A percentile compares a stretch with the other conserved stretches of the same genome.
Conservation (phyloP, 2,113 vertebrate species). For the Eira barbara region DNA sequence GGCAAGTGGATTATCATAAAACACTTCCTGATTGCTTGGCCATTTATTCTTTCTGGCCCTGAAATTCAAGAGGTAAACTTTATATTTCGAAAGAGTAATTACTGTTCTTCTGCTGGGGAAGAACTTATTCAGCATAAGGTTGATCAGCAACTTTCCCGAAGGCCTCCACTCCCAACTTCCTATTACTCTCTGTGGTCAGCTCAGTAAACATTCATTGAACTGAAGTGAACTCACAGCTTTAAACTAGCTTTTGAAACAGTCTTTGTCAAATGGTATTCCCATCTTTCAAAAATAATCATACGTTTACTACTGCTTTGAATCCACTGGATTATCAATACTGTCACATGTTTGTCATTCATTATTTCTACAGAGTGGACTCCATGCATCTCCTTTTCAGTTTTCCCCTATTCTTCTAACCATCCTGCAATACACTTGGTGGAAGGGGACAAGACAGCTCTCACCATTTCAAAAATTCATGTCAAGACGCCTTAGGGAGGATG, state of each 20-base stretch:
- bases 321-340: background rate
- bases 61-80: constrained; percentile 34
- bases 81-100: background rate
- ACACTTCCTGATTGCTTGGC: background rate
- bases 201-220: background rate
- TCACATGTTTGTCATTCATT: background rate
- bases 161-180: background rate
- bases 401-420: background rate
- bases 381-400: background rate
- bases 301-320: background rate
- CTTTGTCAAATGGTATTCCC: background rate
- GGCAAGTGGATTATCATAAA: background rate
- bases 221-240: background rate
- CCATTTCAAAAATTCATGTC: background rate
- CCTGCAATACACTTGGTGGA: background rate
- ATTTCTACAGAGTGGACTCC: background rate
- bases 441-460: background rate
- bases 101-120: background rate
- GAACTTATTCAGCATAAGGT: background rate
- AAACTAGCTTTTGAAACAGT: background rate
- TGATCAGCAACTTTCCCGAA: background rate
- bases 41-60: constrained; percentile 23
- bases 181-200: background rate
- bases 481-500: background rate
- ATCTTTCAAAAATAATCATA: background rate